phyloP scores from a whole-genome alignment of 1,140 invertebrate genomes.

The Tyrophagus putrescentiae region DNA sequence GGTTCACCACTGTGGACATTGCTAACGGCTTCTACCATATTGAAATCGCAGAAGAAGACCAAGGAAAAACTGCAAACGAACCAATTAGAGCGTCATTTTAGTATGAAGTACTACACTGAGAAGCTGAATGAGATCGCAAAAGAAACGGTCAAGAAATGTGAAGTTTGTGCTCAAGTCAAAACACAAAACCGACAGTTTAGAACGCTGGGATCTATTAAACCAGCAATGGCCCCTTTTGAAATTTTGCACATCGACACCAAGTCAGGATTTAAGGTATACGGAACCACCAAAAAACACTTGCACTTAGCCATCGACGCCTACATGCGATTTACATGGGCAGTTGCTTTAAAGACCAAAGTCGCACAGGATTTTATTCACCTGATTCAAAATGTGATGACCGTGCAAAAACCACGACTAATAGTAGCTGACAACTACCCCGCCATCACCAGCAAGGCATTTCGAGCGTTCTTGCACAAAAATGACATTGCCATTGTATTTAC shows the following conservation, averaged over 20 bases:
- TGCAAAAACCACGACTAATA: neutral
- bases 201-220: slow-evolving; percentile 5
- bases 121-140: slow-evolving; percentile 2
- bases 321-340: slow-evolving; percentile 7
- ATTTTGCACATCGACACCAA: slow-evolving; percentile 23
- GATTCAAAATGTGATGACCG: neutral
- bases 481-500: too few relatives aligned
- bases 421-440: too few relatives aligned
- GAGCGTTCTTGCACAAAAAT: too few relatives aligned
- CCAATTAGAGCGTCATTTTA: neutral
- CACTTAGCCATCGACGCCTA: slow-evolving; percentile 21
- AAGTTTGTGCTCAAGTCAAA: slow-evolving; percentile 12
- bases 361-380: slow-evolving; percentile 19
- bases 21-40: slow-evolving; percentile 22
- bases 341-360: neutral
- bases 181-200: neutral
- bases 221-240: slow-evolving; percentile 18
- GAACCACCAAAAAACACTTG: slow-evolving; percentile 19
- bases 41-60: neutral
- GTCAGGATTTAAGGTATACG: slow-evolving; percentile 16
- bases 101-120: neutral
- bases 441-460: too few relatives aligned
- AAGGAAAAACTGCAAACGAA: slow-evolving; percentile 33
- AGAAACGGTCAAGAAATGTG: neutral
- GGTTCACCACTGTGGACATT: slow-evolving; percentile 38